Evolutionary conservation across 2,888 invertebrate species (phyloP).

Genomic region (Ferrisia virgata): DNA sequence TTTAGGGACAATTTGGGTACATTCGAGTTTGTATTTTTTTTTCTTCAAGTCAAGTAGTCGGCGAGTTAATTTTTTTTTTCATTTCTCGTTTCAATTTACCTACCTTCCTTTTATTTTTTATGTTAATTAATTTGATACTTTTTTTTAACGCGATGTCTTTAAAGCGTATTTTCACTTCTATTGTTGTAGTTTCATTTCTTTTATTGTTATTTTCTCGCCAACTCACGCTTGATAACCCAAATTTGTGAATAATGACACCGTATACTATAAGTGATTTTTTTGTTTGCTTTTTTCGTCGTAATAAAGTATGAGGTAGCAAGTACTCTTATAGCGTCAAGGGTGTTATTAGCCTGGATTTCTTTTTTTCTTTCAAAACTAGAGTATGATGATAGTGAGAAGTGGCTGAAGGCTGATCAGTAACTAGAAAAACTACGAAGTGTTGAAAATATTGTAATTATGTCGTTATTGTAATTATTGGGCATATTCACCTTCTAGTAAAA

Average conservation of each 20-base stretch:
- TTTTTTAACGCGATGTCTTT: neutral
- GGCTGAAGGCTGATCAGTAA: too few relatives aligned
- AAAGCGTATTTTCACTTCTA: neutral
- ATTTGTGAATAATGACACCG: slow-evolving; percentile 9
- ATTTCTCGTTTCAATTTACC: neutral
- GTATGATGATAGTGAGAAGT: too few relatives aligned
- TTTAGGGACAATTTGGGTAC: neutral
- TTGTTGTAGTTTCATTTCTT: slow-evolving; percentile 5
- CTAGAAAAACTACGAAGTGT: too few relatives aligned
- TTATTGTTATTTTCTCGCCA: slow-evolving; percentile 5
- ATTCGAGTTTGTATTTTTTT: neutral
- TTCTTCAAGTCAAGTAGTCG: neutral
- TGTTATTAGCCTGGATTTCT: slow-evolving; percentile 9
- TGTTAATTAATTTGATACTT: slow-evolving; percentile 14
- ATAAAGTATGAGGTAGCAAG: neutral
- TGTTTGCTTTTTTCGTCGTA: neutral
- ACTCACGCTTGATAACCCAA: slow-evolving; percentile 17
- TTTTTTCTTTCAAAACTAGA: neutral
- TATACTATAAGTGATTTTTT: slow-evolving; percentile 13
- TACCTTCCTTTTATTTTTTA: neutral
- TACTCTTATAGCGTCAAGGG: neutral
- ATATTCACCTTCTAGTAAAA: too few relatives aligned
- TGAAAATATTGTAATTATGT: too few relatives aligned
- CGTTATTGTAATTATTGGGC: too few relatives aligned
- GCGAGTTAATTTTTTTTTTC: slow-evolving; percentile 1